phyloP scores from a whole-genome alignment of 1,140 invertebrate genomes.

The Subanguina moxae region DNA sequence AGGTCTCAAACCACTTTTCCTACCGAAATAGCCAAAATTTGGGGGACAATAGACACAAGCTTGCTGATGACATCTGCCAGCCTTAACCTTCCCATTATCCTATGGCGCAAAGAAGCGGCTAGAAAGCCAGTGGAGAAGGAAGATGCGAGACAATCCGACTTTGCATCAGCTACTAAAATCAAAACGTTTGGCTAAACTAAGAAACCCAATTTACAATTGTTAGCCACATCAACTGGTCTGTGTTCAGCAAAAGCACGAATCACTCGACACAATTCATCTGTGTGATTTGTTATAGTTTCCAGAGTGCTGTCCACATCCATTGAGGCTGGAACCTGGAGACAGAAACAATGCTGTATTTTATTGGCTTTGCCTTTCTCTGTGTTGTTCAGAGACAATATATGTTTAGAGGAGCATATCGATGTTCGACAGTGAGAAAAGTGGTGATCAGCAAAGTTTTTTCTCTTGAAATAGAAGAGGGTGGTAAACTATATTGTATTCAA shows the following conservation, averaged over 20 bases:
- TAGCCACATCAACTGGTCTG: slow-evolving; percentile 7
- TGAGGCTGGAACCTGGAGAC: slow-evolving; percentile 3
- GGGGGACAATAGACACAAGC: slow-evolving; percentile 32
- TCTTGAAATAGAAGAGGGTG: too few species aligned
- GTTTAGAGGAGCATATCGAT: too few species aligned
- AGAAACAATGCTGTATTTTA: too few species aligned
- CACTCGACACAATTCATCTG: slow-evolving; percentile 30
- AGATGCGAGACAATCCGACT: slow-evolving; percentile 29
- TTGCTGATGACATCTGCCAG: slow-evolving; percentile 29
- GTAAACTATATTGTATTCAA: too few species aligned
- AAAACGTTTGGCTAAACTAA: not conserved
- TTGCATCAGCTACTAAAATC: slow-evolving; percentile 26
- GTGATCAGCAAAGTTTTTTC: too few species aligned
- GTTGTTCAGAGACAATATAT: too few species aligned
- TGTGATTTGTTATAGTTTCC: slow-evolving; percentile 18
- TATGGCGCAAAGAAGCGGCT: slow-evolving; percentile 26
- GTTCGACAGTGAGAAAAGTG: too few species aligned
- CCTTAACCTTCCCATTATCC: slow-evolving; percentile 30
- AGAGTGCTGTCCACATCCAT: not conserved
- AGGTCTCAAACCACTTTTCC: too few species aligned
- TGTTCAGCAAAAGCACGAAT: slow-evolving; percentile 29
- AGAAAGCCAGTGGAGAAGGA: slow-evolving; percentile 35
- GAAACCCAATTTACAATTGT: slow-evolving; percentile 29
- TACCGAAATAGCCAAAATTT: slow-evolving; percentile 32
- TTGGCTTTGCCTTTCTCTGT: too few species aligned